These are phyloP conservation scores for Propithecus coquereli DNA, from an alignment of 2,113 vertebrate genomes.

Conservation along the genomic window DNA sequence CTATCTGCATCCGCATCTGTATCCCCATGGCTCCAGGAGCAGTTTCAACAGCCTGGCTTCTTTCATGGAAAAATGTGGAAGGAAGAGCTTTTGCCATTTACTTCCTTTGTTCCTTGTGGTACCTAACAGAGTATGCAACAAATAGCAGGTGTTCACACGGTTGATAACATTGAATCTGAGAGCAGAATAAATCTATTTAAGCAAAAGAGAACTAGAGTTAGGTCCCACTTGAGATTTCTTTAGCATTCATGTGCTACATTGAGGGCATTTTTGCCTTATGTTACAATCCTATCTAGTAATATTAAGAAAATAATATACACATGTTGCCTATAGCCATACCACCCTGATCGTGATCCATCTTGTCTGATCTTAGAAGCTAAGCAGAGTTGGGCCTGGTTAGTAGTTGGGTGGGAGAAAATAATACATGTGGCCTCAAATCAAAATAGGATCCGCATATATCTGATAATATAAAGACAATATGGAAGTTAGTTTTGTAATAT, in stretches of 20 bases:
- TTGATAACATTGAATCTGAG: background rate
- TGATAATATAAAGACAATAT: background rate
- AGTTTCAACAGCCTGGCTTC: background rate
- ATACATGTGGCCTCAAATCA: background rate
- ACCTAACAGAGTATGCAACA: background rate
- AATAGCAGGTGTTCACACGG: background rate
- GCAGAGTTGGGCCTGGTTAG: no score
- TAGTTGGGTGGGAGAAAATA: background rate
- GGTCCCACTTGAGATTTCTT: background rate
- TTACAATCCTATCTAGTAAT: background rate
- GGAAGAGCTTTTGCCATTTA: background rate
- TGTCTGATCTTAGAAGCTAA: no score
- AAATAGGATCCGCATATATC: background rate
- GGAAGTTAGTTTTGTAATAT: background rate
- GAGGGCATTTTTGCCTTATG: background rate
- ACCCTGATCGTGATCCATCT: no score
- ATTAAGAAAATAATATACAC: background rate
- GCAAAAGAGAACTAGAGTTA: background rate
- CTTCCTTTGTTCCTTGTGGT: background rate
- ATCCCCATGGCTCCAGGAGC: background rate
- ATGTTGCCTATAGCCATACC: no score
- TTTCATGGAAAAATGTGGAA: background rate
- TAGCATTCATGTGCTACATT: background rate
- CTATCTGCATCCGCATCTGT: background rate
- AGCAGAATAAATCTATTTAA: background rate